Percentiles rank a stretch among this genome's conserved stretches.
Conservation (phyloP, 2,888 invertebrate species). For the Tortricodes alternella region DNA sequence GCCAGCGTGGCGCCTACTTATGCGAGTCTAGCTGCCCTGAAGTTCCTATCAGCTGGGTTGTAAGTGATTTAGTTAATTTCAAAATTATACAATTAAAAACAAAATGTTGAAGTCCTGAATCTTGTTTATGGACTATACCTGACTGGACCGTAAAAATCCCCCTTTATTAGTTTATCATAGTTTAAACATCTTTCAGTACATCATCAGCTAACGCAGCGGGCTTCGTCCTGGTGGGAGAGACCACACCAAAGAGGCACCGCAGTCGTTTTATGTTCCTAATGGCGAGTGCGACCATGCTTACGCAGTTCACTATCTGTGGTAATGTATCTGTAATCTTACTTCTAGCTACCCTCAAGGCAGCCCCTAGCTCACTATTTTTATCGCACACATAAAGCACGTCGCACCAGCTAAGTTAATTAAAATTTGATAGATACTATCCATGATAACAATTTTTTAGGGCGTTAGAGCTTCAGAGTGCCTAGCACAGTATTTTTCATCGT, state of each 20-base stretch:
- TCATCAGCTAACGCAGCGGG: conserved; percentile 70
- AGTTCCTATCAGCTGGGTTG: conserved; percentile 65
- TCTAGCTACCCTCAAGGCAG: neutral
- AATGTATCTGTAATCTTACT: neutral
- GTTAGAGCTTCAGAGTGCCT: too few relatives aligned
- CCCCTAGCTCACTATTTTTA: too few relatives aligned
- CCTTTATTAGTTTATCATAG: too few relatives aligned
- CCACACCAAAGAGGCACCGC: conserved; percentile 53
- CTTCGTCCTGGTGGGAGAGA: conserved; percentile 66
- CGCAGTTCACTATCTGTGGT: conserved; percentile 60
- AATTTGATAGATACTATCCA: too few relatives aligned
- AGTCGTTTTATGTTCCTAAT: conserved; percentile 65
- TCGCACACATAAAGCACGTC: too few relatives aligned
- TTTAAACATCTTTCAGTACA: too few relatives aligned
- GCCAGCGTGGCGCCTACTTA: conserved; percentile 62
- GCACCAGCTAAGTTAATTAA: too few relatives aligned
- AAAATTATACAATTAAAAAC: neutral
- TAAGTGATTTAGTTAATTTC: conserved; percentile 42
- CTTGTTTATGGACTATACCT: too few relatives aligned
- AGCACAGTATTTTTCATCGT: too few relatives aligned
- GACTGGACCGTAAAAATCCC: too few relatives aligned
- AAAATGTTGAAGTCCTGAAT: too few relatives aligned
- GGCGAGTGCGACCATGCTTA: conserved; percentile 64
- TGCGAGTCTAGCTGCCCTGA: conserved; percentile 50
- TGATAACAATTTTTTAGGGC: too few relatives aligned